Evolutionary conservation across 2,888 invertebrate species (phyloP).

Genomic region (Pelosia muscerda): DNA sequence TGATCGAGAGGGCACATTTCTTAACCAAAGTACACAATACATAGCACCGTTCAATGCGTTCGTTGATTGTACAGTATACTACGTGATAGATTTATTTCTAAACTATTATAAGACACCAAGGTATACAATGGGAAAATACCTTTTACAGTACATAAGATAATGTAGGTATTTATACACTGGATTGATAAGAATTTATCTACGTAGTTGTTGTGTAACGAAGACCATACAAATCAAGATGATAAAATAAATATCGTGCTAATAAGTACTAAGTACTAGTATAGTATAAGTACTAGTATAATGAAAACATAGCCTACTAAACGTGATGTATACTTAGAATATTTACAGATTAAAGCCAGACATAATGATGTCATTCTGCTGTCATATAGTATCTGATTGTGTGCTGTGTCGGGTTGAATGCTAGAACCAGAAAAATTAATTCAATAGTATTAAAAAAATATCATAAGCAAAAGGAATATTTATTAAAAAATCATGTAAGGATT

Average conservation of each 20-base stretch:
- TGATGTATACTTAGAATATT: background rate
- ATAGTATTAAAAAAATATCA: background rate
- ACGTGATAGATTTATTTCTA: background rate
- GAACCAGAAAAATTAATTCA: background rate
- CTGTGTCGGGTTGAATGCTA: background rate
- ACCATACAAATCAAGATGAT: background rate
- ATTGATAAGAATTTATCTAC: background rate
- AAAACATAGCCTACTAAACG: background rate
- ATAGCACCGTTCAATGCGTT: too few relatives aligned
- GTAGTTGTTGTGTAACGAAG: slow-evolving; percentile 1
- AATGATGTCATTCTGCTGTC: background rate
- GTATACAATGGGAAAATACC: slow-evolving; percentile 1
- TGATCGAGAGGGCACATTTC: too few relatives aligned
- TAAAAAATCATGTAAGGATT: too few relatives aligned
- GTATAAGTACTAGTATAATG: too few relatives aligned
- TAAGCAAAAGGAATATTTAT: background rate
- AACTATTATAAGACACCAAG: background rate
- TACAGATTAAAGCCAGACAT: background rate
- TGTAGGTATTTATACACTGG: background rate
- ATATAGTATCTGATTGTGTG: background rate
- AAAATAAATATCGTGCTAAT: background rate
- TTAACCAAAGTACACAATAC: too few relatives aligned
- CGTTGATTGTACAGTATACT: too few relatives aligned
- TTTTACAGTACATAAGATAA: background rate
- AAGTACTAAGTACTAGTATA: too few relatives aligned